These are phyloP conservation scores for Cyanocitta stelleri DNA, from an alignment of 2,113 vertebrate genomes.

Conservation along the genomic window DNA sequence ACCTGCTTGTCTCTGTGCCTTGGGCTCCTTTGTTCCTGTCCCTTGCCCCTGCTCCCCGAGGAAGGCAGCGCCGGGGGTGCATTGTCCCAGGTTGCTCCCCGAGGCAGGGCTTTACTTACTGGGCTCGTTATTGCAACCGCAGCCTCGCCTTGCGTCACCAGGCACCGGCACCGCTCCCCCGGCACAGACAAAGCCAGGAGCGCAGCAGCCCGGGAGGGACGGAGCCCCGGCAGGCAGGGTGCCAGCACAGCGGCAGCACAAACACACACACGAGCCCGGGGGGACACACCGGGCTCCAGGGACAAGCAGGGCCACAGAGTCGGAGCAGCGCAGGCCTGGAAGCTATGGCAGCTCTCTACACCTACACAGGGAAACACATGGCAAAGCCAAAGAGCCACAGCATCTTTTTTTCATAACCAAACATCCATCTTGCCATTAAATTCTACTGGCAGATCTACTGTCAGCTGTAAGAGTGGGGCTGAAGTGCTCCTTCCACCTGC, in stretches of 20 bases:
- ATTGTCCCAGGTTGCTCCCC: not conserved
- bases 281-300: not conserved
- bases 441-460: not conserved
- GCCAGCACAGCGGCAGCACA: not conserved
- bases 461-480: not conserved
- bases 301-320: not conserved
- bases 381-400: not conserved
- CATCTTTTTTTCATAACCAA: not conserved
- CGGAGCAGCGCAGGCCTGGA: accelerated
- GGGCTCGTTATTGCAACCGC: not conserved
- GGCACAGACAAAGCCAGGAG: not conserved
- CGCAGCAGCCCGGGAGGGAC: not conserved
- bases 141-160: not conserved
- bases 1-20: not conserved
- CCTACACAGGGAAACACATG: not conserved
- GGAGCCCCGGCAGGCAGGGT: not conserved
- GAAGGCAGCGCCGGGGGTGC: not conserved
- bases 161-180: not conserved
- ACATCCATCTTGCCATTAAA: not conserved
- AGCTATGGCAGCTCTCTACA: accelerated
- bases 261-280: accelerated
- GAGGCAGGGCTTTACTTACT: not conserved
- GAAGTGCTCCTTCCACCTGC: not conserved
- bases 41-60: not conserved
- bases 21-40: not conserved